Evolutionary conservation across 2,888 invertebrate genomes (phyloP), one percentile per base, ranked within the genome.

Genomic region (Brachynemurus nebulosus): DNA sequence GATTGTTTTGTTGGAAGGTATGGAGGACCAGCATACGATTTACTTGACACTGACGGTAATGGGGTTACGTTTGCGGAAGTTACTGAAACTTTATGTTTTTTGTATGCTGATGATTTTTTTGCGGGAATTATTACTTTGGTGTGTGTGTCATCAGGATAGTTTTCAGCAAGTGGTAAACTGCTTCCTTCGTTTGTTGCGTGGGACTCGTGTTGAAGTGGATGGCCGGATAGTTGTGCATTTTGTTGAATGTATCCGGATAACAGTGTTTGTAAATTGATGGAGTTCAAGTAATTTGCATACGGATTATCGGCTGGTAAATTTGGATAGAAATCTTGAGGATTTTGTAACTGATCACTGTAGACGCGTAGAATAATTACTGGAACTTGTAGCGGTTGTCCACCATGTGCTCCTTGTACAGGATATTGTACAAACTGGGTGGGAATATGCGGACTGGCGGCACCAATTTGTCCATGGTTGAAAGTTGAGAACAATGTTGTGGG

Each of bases 351-450:
- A 4, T 72, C 71, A 46, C 71, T 73, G 35, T 72, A 73, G 27
- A 76, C 68, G 55, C 72, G 66, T 30, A 76, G 54, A 16, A 75
- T 70, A 48, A 75, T 61, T 11, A 76, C 74, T 5, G 76, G 76
- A 4, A 75, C 70, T 2, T 71, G 68, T 53, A 66, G 48, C 6
- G 53, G 50, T 34, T 67, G 64, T 44, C 64, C 61, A 8, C 61
- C 55, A 17, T 21, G 14, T 7, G 23, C 12, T 40, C 14, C 25
- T 25, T 14, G 9, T 23, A 11, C 36, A 2, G 18, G 18, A 25
- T 62, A 62, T 16, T 64, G 55, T 11, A 62, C 63, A 27, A 64
- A 65, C 30, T 59, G 56, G n/a, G 59, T 61, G 19, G 72, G 65
- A 50, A 70, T 61, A 48, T 71, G 66, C 30, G 66, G 62, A 4